Base-by-base conservation (phyloP, 1,140 invertebrate species). In the Drosophila asahinai region DNA sequence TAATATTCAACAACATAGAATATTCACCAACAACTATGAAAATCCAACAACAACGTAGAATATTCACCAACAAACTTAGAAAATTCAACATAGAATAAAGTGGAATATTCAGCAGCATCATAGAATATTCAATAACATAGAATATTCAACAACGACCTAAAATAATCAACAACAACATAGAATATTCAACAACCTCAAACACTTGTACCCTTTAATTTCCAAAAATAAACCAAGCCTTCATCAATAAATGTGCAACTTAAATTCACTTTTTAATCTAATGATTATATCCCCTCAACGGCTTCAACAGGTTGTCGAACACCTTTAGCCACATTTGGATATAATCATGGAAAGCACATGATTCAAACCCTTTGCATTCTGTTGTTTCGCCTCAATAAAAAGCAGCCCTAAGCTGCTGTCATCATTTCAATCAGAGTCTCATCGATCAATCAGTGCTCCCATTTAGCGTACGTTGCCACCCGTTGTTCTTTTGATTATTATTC, bases 391-490 rank as follows among this genome's bases (percentile, higher is more conserved):
- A 40, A 38, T 19, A 4, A 40, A 45, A 25, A 48, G 38, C 58
- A 52, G 43, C 64, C 65, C 48, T 66, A 66, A 65, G 54, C 27
- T 60, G 52, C 36, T 67, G 60, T 73, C 83, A 68, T 70, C 25
- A 74, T 51, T 63, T 81, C 74, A 86, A 84, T 82, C 76, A 77
- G 63, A 55, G 40, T 52, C 72, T 57, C 80, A 72, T 79, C 76
- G 42, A 89, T 89, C 83, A 89, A 87, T 87, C 84, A 89, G 74
- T 64, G 48, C 62, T 79, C 33, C 54, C 70, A 82, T 86, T 86
- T 71, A 82, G 80, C 63, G 70, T 64, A 55, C 58, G 71, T 79
- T 66, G 63, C 49, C 57, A 54, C 36, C 63, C 47, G 54, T 40
- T 55, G 22, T 22, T 33, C 47, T 19, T 11, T 17, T 60, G 15